Conservation (phyloP, 1,140 invertebrate species). For the Dysdera silvatica region DNA sequence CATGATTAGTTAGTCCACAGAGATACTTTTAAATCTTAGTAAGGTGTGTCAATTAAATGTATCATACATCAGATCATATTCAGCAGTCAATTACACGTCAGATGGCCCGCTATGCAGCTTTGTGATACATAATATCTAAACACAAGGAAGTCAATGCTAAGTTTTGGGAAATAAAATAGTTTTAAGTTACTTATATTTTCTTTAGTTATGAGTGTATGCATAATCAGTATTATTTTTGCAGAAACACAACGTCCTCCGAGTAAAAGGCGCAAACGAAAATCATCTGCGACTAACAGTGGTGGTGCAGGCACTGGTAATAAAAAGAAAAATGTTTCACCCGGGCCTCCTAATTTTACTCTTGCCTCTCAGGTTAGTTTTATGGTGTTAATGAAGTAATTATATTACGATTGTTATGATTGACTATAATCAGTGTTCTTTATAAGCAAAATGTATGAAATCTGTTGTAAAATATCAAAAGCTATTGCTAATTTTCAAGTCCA, state of each 20-base stretch:
- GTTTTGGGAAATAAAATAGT: no score
- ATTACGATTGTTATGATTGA: not conserved
- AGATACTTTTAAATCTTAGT: not conserved
- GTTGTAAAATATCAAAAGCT: no score
- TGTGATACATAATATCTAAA: no score
- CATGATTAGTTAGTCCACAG: no score
- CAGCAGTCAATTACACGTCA: no score
- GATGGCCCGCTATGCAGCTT: no score
- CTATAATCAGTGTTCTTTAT: not conserved
- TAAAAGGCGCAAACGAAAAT: conserved; percentile 93
- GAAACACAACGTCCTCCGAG: conserved; percentile 88
- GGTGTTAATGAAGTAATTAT: not conserved
- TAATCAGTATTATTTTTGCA: not conserved
- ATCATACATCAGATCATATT: not conserved
- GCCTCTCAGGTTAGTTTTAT: conserved; percentile 66
- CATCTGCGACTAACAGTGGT: conserved; percentile 58
- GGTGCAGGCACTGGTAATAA: conserved; percentile 45
- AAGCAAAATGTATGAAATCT: no score
- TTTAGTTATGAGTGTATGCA: no score
- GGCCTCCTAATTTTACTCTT: conserved; percentile 78
- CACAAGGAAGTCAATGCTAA: no score
- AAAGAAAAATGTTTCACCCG: conserved; percentile 91
- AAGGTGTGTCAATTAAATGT: not conserved
- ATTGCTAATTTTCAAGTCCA: no score
- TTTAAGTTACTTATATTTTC: no score